A percentile compares a stretch with the other conserved stretches of the same genome.
Evolutionary conservation across 2,888 invertebrate genomes (phyloP).

Genomic region (Leucophora obtusa): DNA sequence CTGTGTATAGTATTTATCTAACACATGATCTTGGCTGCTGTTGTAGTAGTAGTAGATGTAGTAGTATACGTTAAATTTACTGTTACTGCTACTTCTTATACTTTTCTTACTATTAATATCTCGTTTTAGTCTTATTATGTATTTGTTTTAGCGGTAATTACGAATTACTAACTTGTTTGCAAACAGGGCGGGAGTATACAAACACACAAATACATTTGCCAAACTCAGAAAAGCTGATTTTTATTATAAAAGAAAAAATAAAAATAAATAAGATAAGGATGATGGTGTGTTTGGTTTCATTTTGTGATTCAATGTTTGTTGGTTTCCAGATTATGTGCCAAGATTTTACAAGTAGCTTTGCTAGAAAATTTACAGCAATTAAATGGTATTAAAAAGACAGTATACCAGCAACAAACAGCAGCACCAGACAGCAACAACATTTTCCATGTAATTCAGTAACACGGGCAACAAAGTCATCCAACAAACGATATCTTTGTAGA

Average conservation of each 20-base stretch:
- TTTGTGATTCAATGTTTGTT: conserved; percentile 41
- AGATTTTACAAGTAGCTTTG: conserved; percentile 57
- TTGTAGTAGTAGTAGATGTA: not conserved
- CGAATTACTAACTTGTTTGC: conserved; percentile 68
- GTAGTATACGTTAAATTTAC: conserved; percentile 28
- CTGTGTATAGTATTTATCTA: conserved; percentile 6
- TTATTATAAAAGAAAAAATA: not conserved
- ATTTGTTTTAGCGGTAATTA: conserved; percentile 76
- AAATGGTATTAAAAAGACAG: conserved; percentile 58
- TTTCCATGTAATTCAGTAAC: no score
- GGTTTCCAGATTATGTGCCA: conserved; percentile 59
- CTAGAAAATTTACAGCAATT: conserved; percentile 60
- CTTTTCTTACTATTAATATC: conserved; percentile 72
- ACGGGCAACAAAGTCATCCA: no score
- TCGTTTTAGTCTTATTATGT: conserved; percentile 76
- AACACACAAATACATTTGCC: not conserved
- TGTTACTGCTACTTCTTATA: conserved; percentile 23
- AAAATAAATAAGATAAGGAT: not conserved
- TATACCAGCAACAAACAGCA: not conserved
- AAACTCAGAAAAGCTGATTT: not conserved
- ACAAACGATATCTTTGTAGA: conserved; percentile 23
- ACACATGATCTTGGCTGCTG: conserved; percentile 49
- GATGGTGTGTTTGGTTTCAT: conserved; percentile 1
- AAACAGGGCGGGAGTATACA: conserved; percentile 25
- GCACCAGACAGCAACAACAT: no score